Percentiles rank a stretch among this genome's conserved stretches.
Evolutionary conservation across 2,797 vertebrate genomes (phyloP).

Genomic region (Hypotaenidia philippensis): DNA sequence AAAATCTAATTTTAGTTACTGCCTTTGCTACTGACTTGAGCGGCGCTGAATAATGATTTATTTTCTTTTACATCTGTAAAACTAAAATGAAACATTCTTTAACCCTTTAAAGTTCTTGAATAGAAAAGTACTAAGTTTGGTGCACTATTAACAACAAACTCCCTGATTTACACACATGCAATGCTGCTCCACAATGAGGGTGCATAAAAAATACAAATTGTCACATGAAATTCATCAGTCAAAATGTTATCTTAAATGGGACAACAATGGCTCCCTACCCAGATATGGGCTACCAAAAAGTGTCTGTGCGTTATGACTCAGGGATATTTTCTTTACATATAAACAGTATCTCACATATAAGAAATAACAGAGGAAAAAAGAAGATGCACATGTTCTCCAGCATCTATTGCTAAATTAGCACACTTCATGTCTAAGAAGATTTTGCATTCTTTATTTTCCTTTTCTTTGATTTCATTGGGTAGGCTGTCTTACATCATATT

Average conservation of each 20-base stretch:
- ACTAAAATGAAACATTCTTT: background rate
- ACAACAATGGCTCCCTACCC: background rate
- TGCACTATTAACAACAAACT: background rate
- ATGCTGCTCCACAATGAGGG: background rate
- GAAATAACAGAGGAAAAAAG: background rate
- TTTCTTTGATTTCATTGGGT: background rate
- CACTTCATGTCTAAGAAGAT: background rate
- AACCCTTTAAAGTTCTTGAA: background rate
- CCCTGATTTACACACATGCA: background rate
- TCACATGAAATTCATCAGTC: background rate
- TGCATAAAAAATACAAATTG: background rate
- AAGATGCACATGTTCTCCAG: background rate
- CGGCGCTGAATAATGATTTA: background rate
- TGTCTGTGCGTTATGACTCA: background rate
- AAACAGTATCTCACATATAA: background rate
- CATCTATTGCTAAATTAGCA: background rate
- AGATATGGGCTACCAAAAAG: background rate
- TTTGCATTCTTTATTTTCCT: background rate
- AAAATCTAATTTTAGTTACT: background rate
- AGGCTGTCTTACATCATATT: background rate
- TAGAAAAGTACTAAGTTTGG: background rate
- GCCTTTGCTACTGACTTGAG: background rate
- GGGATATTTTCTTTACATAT: background rate
- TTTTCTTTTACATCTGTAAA: background rate
- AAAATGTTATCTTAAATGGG: background rate